phyloP scores from a whole-genome alignment of 2,888 invertebrate genomes.

The Chymomyza fuscimana region DNA sequence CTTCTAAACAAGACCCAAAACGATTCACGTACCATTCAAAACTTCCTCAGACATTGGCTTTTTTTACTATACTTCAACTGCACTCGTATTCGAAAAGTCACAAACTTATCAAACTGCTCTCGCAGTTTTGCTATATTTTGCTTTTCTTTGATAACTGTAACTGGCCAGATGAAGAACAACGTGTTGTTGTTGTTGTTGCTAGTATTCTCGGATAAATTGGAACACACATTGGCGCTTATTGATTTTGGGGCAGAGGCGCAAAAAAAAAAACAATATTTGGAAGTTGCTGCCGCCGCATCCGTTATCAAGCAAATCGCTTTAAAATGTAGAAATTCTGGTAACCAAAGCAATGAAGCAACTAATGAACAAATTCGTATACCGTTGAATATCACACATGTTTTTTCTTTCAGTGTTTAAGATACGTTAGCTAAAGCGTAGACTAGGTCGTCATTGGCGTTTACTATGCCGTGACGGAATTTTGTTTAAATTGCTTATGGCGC shows the following conservation, averaged over 20 bases:
- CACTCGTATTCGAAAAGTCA: too few relatives aligned
- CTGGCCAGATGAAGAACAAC: conserved; percentile 10
- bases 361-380: conserved; percentile 12
- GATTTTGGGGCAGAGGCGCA: conserved; percentile 11
- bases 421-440: conserved; percentile 2
- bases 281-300: not conserved
- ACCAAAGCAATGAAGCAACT: not conserved
- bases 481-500: not conserved
- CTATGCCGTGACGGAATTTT: not conserved
- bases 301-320: not conserved
- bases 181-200: not conserved
- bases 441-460: conserved; percentile 5
- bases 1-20: too few relatives aligned
- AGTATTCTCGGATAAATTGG: conserved; percentile 15
- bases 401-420: not conserved
- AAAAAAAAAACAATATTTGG: not conserved
- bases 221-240: conserved; percentile 20
- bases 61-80: too few relatives aligned
- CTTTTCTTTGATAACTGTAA: conserved; percentile 19
- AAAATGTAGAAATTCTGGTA: not conserved
- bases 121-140: not conserved
- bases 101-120: too few relatives aligned
- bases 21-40: too few relatives aligned
- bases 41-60: too few relatives aligned
- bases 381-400: conserved; percentile 9